Evolutionary conservation across 2,888 invertebrate species (phyloP).

Genomic region (Thymelicus acteon): DNA sequence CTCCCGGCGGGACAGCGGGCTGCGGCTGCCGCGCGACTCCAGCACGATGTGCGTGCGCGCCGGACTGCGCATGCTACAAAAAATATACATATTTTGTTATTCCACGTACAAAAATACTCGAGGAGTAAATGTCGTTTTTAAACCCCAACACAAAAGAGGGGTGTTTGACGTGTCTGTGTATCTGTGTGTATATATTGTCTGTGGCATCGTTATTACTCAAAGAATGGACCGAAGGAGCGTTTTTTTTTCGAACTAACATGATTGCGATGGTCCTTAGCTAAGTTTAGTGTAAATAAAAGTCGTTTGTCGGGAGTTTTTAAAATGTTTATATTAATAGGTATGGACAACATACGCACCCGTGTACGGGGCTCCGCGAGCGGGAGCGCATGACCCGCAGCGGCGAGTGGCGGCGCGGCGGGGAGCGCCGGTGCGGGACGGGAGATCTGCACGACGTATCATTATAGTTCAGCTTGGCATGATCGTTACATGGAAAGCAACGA

Average conservation of each 20-base stretch:
- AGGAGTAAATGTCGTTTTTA: no score
- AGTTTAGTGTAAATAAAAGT: no score
- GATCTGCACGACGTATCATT: neutral
- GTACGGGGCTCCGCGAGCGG: conserved; percentile 54
- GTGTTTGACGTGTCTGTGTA: no score
- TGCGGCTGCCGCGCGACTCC: conserved; percentile 35
- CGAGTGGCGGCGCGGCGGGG: conserved; percentile 41
- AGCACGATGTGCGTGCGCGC: conserved; percentile 18
- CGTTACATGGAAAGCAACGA: no score
- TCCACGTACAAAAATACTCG: neutral
- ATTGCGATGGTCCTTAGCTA: no score
- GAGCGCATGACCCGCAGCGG: conserved; percentile 49
- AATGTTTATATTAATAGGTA: no score
- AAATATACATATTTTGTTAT: neutral
- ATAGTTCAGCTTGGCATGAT: no score
- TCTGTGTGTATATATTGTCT: neutral
- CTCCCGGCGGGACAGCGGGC: conserved; percentile 37
- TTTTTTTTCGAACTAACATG: no score
- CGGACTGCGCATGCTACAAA: conserved; percentile 19
- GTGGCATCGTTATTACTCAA: no score
- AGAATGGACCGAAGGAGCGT: no score
- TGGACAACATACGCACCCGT: conserved; percentile 47
- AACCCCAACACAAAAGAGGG: no score
- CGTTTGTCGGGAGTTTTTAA: no score
- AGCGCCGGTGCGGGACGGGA: conserved; percentile 10